Base-by-base conservation (phyloP, 2,888 invertebrate species). In the Trachelus iudaicus region DNA sequence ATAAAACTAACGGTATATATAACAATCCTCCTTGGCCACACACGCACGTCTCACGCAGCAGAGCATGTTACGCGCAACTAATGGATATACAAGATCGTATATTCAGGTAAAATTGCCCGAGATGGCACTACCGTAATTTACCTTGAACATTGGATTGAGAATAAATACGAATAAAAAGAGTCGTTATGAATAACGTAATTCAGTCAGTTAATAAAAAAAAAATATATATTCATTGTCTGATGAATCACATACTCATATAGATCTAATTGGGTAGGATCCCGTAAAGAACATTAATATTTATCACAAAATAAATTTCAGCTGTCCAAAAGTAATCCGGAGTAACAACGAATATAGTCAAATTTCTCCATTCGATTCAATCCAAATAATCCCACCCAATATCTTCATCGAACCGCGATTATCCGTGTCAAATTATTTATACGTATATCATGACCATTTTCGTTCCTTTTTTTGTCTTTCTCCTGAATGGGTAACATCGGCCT, bases 401-500 rank as follows among this genome's bases (percentile, higher is more conserved):
- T 23, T 56, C 23, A 56, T 56, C 23, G 56, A 56, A 23, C 23
- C 9, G 56, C 56, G 56, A 56, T 56, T 56, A 56, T 56, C 23
- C 56, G 23, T 56, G 56, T 56, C 56, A 23, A 56, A 56, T 56
- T 56, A 56, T 23, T 56, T 23, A 23, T 56, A 71, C 12, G 15
- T 56, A 71, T 30, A 71, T 71, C 71, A 23, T 34, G 31, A 71
- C 2, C 11, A 71, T 71, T 71, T 71, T 34, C 23, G 23, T 56
- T 56, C 23, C 56, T 75, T 68, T 75, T 13, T 76, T 73, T 75
- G n/a, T n/a, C 30, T 74, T 56, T 73, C 74, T 56, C 75, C 76
- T 81, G 85, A 87, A 89, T 91, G 90, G 88, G 89, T 89, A 89
- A 87, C 91, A 87, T 92, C 91, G 90, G 89, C 91, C 91, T 91